Base-by-base conservation (phyloP, 2,888 invertebrate genomes). In the Torymus auratus region DNA sequence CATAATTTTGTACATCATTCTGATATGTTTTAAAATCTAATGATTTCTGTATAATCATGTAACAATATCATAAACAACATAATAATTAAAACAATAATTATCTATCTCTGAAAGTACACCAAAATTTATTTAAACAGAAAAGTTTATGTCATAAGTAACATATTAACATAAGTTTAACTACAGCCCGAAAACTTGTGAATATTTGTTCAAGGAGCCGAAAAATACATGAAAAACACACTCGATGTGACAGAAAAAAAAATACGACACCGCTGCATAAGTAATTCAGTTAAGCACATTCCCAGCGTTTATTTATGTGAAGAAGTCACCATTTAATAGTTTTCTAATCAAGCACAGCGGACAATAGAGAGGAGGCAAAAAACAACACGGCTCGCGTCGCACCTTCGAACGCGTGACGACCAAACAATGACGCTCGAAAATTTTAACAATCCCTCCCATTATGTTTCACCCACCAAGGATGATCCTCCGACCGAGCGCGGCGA, bases 391-490 rank as follows among this genome's bases (percentile, higher is more conserved):
- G 41, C 41, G 41, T 41, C 7, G 7, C 41, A 61, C 20, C 28
- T 20, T 15, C 5, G 0, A n/a, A n/a, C n/a, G 23, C 17, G 41
- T 17, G 58, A 20, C 58, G 68, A 64, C 67, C 82, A 82, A 82
- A 82, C 78, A 82, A 82, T 82, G 82, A 82, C 52, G 11, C 15
- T 82, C 72, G 52, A 62, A 62, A 72, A 76, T 75, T 55, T 67
- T 3, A 41, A 77, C 68, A 73, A 77, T 74, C 56, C 60, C 23
- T 41, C 4, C 53, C 12, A 14, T 70, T 65, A 17, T 67, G 17
- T 53, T 78, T 41, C 0, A 10, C 28, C 15, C 11, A 28, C 17
- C 53, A 55, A 68, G 52, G 14, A 23, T 28, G 60, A 0, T 2
- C 17, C 2, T 41, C 11, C 7, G 53, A 55, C 41, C 62, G 53